Evolutionary conservation across 2,113 vertebrate genomes (phyloP).

Genomic region (Anhinga anhinga): DNA sequence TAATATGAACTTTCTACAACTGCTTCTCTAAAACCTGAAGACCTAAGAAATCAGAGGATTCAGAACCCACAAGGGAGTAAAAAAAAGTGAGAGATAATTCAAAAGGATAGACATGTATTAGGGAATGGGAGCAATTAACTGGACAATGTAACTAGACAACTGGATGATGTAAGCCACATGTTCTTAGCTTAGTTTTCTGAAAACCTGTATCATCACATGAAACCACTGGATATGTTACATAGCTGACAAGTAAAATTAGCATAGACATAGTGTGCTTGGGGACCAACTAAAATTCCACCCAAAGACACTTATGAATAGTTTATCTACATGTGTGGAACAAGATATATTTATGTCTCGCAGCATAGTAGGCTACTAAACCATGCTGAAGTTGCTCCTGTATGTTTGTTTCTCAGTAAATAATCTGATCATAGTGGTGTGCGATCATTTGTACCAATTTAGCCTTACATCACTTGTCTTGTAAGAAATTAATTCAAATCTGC

Average conservation of each 20-base stretch:
- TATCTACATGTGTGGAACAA: not conserved
- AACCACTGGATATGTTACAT: not conserved
- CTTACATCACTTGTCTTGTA: not conserved
- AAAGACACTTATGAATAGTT: not conserved
- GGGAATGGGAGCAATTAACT: not conserved
- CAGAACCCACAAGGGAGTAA: fast-evolving
- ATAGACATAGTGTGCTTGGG: not conserved
- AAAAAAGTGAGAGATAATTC: not conserved
- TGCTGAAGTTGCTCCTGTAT: not conserved
- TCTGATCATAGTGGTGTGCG: not conserved
- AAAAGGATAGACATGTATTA: not conserved
- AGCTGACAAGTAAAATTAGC: not conserved
- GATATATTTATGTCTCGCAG: not conserved
- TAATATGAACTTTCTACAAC: not conserved
- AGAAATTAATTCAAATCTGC: not conserved
- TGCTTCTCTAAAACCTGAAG: not conserved
- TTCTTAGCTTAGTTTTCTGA: not conserved
- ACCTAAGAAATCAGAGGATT: not conserved
- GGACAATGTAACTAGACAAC: not conserved
- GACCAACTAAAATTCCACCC: not conserved
- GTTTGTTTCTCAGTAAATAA: not conserved
- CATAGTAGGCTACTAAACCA: not conserved
- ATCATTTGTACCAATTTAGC: not conserved
- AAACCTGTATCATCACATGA: not conserved
- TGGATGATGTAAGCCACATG: not conserved